phyloP scores from a whole-genome alignment of 2,113 vertebrate genomes.

The Nibea albiflora region DNA sequence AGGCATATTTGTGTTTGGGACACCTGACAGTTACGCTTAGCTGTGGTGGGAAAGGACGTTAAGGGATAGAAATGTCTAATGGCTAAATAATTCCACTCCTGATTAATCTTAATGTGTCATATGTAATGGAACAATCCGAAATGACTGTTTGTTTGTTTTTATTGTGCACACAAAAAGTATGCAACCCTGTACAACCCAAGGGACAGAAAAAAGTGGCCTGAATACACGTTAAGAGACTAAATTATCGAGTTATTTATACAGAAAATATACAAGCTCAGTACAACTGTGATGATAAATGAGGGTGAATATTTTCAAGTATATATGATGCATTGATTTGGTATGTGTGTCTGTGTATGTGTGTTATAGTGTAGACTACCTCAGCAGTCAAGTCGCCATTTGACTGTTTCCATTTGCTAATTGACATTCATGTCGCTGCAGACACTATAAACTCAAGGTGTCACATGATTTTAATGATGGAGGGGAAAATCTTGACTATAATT shows the following conservation, averaged over 20 bases:
- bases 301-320: neutral
- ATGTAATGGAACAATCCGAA: slow-evolving; percentile 14
- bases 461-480: neutral
- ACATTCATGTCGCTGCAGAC: neutral
- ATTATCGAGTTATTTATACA: neutral
- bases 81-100: slow-evolving; percentile 25
- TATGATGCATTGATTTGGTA: slow-evolving; percentile 1
- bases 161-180: neutral
- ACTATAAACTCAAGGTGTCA: neutral
- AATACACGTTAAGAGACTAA: neutral
- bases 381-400: neutral
- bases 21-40: slow-evolving; percentile 47
- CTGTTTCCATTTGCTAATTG: slow-evolving; percentile 28
- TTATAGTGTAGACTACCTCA: neutral
- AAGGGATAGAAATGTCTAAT: slow-evolving; percentile 37
- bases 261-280: neutral
- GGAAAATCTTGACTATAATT: neutral
- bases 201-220: neutral
- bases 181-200: neutral
- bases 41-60: slow-evolving; percentile 19
- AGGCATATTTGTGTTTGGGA: slow-evolving; percentile 56
- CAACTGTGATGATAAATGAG: neutral
- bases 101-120: slow-evolving; percentile 23
- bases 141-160: neutral
- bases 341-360: neutral